Base-by-base conservation (phyloP, 2,797 vertebrate species). In the Falco cherrug region DNA sequence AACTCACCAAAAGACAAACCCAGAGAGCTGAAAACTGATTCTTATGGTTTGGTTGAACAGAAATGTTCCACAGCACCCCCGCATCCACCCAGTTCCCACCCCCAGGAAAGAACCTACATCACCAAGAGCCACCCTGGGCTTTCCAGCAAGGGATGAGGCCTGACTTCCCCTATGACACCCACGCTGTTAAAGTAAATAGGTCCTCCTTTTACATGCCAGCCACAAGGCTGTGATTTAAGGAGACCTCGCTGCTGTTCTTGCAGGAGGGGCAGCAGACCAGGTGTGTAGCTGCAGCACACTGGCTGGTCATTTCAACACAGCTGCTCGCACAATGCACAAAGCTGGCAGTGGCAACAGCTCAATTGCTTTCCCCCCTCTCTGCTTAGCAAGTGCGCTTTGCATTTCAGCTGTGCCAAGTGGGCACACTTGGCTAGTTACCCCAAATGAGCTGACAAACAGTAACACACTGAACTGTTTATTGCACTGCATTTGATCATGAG, bases 211-310 rank as follows among this genome's bases (percentile, higher is more conserved):
- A 33, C 29, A 37, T 26, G n/a, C 45, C n/a, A 53, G 45, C 17
- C 15, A 1, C 13, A 5, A 16, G 43, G 45, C 2, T 6, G 26
- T 1, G 31, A 9, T 50, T 63, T 4, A 16, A 33, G 45, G 37
- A 35, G 76, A 11, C 5, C 5, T 16, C 0, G 9, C 7, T 10
- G 45, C 63, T 5, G 37, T 7, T 20, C 6, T 13, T 15, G 50
- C 47, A 54, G 41, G 41, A 43, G 26, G 43, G 45, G 37, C 45
- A 33, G 63, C 53, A 59, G 73, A 26, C 54, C 54, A 16, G 25
- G 43, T 9, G 31, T 13, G 43, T 17, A 41, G 57, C 11, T 2
- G 12, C 21, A 53, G 33, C 64, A 8, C 4, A 0, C 29, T 9
- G 65, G 48, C 48, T 21, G 57, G 60, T 13, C 45, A 16, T 11